Base-by-base conservation (phyloP, 2,113 vertebrate genomes). In the Apodemus speciosus region DNA sequence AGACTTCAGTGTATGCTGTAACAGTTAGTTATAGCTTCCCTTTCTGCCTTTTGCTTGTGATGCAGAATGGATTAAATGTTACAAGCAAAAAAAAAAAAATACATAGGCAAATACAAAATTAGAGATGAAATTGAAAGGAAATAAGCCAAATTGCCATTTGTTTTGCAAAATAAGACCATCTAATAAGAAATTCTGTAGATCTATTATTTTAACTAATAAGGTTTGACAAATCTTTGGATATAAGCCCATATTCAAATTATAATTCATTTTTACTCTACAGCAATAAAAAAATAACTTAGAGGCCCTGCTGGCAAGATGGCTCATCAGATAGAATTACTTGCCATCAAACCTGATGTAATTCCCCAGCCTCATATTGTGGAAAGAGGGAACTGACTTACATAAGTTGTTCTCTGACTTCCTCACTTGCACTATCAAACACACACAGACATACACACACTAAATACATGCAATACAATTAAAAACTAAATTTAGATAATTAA, bases 81-180 rank as follows among this genome's bases (percentile, higher is more conserved):
- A 68, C 0, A 88, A 88, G 13, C 8, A 4, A 46, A 64, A 14
- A 20, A 66, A 92, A 95, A 46, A 92, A 85, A 23, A 64, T 40
- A 35, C 27, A 27, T 14, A 32, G 40, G 10, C 56, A 79, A 58
- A 60, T 81, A 81, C 15, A 25, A 60, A 60, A 25, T 6, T 84
- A 84, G 58, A 84, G 18, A 23, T 66, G 58, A 60, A 56, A 46
- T 2, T 51, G 20, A 90, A 86, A 89, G 10, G 43, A 53, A 92
- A 93, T 25, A 86, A 68, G 16, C 21, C 49, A 62, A 87, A 32
- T 60, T 23, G 15, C 35, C 25, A 32, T 32, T 40, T 66, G 27
- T 91, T 92, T 91, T 68, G 88, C 38, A 90, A 96, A 91, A 60
- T 46, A 60, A 38, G 7, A 81, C 83, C 6, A 64, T 64, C 15